phyloP scores from a whole-genome alignment of 2,113 vertebrate genomes.

The Cyprinodon tularosa region DNA sequence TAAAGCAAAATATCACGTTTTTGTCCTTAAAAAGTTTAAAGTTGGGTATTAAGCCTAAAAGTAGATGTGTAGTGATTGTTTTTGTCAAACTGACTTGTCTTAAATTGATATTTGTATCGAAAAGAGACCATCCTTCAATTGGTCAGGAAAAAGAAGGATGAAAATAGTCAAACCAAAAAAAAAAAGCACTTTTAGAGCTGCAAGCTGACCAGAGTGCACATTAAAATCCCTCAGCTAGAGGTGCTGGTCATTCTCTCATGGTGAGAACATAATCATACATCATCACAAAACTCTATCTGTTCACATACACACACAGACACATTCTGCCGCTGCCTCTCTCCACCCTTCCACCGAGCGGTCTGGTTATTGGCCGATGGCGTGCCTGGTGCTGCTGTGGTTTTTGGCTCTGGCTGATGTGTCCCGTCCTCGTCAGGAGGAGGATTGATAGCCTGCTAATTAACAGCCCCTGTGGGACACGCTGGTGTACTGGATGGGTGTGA shows the following conservation, averaged over 20 bases:
- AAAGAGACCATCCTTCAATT: too few species aligned
- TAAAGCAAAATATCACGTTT: not conserved
- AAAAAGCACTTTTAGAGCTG: not conserved
- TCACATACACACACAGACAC: conserved; percentile 16
- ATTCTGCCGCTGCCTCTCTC: conserved; percentile 15
- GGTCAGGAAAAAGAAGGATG: not conserved
- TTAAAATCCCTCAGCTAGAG: conserved; percentile 28
- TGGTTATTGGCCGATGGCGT: conserved; percentile 48
- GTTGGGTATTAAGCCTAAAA: too few species aligned
- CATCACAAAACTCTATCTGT: conserved; percentile 48
- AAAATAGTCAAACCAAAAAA: not conserved
- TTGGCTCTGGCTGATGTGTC: conserved; percentile 44
- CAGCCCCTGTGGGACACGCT: conserved; percentile 45
- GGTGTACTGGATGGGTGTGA: conserved; percentile 46
- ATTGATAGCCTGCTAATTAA: conserved; percentile 60
- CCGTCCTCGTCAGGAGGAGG: conserved; percentile 37
- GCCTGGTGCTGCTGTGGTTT: conserved; percentile 54
- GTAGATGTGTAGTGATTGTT: too few species aligned
- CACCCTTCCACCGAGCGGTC: conserved; percentile 28
- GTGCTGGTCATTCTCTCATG: conserved; percentile 48
- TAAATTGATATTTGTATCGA: not conserved
- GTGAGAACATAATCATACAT: conserved; percentile 55
- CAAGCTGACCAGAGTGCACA: conserved; percentile 11
- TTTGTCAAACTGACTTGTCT: not conserved
- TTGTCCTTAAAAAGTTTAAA: not conserved